phyloP scores from a whole-genome alignment of 2,888 invertebrate genomes.

The Chloroclysta siterata region DNA sequence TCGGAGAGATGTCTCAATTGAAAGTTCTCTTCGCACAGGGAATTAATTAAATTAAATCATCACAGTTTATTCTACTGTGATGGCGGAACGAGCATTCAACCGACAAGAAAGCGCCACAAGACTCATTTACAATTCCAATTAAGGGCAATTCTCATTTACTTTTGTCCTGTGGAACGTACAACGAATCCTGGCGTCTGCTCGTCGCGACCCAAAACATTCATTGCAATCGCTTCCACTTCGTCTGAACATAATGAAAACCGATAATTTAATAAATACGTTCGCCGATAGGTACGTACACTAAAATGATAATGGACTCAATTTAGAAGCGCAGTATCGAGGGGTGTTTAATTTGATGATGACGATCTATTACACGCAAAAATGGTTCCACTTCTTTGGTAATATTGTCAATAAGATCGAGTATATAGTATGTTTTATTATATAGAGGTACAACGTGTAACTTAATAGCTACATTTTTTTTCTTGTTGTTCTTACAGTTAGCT shows the following conservation, averaged over 20 bases:
- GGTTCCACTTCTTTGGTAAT: constrained; percentile 11
- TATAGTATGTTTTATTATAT: no score
- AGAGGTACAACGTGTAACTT: no score
- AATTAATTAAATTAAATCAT: constrained; percentile 83
- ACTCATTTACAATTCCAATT: constrained; percentile 84
- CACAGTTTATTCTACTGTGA: constrained; percentile 80
- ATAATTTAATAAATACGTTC: constrained; percentile 37
- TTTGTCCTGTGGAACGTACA: constrained; percentile 74
- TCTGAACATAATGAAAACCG: constrained; percentile 38
- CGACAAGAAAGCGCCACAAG: constrained; percentile 79
- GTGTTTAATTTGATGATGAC: constrained; percentile 24
- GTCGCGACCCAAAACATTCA: constrained; percentile 51
- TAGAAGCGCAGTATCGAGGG: constrained; percentile 12
- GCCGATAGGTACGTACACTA: constrained; percentile 22
- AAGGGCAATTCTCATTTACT: constrained; percentile 82
- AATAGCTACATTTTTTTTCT: no score
- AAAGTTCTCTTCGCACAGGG: constrained; percentile 58
- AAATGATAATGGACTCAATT: constrained; percentile 35
- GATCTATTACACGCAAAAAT: constrained; percentile 24
- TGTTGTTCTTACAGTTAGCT: no score
- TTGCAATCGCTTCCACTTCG: constrained; percentile 45
- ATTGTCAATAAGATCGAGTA: no score
- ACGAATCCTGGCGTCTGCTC: constrained; percentile 59
- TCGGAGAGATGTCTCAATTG: constrained; percentile 64
- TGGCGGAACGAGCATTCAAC: constrained; percentile 73